Base-by-base conservation (phyloP, 2,113 vertebrate species). In the Labrus mixtus region DNA sequence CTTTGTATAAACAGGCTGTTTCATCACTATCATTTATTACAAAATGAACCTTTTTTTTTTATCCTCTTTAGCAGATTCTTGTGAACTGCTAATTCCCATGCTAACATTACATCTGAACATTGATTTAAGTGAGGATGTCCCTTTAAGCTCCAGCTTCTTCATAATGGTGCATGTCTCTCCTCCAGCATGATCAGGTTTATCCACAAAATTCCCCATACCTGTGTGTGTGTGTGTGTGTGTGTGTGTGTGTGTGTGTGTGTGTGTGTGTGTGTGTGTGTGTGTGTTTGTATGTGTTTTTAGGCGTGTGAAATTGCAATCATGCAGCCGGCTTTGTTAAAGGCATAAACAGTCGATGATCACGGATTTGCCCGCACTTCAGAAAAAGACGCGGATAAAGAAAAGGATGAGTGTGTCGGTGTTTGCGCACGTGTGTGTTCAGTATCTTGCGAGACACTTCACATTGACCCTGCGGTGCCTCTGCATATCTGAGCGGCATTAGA, bases 291-390 rank as follows among this genome's bases (percentile, higher is more conserved):
- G 68, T 55, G 63, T 84, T 43, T 76, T 76, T 36, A 8, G 1
- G 62, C 17, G 58, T 78, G 86, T 83, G 66, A 88, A 88, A 90
- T 87, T 46, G 53, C 66, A 46, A 68, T 77, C 61, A 65, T 17
- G 81, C 54, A 6, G 57, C 64, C 1, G 73, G 78, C 82, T 82
- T 76, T 62, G 74, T 79, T 88, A 89, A 85, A 92, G 82, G 91
- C 91, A 88, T 90, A 87, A 93, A 91, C 80, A 85, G 87, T 63
- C 19, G 59, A 68, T 76, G 73, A 72, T 74, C 92, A 92, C 91
- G 88, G 82, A 90, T 91, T 90, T 84, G 58, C 76, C 78, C 16
- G 67, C 82, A 88, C 89, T 91, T 85, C 33, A 92, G 86, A 37
- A 79, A 63, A 89, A 81, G 72, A 73, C 43, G 23, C 4, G 74